phyloP scores from a whole-genome alignment of 1,140 invertebrate species.

The Nixonia krombeini region DNA sequence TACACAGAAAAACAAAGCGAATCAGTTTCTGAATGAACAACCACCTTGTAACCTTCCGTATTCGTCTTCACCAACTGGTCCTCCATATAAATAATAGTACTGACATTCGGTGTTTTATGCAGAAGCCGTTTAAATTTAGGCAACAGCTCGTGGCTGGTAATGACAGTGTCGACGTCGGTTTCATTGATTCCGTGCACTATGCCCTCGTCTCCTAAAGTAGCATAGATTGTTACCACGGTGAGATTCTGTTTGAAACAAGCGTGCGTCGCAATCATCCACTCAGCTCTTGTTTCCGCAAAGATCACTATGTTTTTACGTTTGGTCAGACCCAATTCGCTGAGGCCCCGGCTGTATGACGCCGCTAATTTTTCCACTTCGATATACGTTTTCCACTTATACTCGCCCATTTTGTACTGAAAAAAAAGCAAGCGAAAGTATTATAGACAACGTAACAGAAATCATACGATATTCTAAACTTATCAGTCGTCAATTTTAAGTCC shows the following conservation, averaged over 20 bases:
- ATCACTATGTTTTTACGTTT: conserved; percentile 86
- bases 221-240: conserved; percentile 94
- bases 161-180: conserved; percentile 92
- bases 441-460: no score
- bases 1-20: background rate
- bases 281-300: conserved; percentile 96
- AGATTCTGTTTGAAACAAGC: conserved; percentile 92
- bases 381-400: conserved; percentile 93
- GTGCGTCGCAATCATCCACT: conserved; percentile 97
- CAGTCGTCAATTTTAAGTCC: no score
- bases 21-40: background rate
- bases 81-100: conserved; percentile 91
- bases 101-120: conserved; percentile 77
- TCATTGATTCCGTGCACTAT: conserved; percentile 96
- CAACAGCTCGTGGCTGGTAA: conserved; percentile 90
- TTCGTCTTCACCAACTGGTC: conserved; percentile 84
- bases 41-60: conserved; percentile 77
- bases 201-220: conserved; percentile 96
- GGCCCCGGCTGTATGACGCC: conserved; percentile 83
- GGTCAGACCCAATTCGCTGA: conserved; percentile 78
- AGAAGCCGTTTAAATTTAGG: conserved; percentile 90
- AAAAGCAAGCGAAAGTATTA: no score
- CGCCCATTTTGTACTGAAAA: conserved; percentile 92
- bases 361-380: conserved; percentile 83
- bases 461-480: no score